phyloP scores from a whole-genome alignment of 2,113 vertebrate genomes.

The Tylochromis polylepis region DNA sequence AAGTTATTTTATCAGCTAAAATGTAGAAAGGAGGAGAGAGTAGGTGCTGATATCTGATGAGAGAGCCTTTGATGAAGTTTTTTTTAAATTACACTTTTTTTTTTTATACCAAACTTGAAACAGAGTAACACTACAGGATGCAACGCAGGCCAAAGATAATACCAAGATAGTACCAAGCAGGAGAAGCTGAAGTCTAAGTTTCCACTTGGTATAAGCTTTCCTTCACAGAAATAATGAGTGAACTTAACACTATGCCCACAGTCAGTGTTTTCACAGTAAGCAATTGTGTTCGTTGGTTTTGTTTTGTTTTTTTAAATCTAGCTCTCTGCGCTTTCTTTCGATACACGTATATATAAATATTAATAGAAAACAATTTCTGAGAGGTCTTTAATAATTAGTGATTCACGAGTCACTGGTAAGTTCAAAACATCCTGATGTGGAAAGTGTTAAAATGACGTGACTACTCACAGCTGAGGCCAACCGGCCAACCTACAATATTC shows the following conservation, averaged over 20 bases:
- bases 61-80: background rate
- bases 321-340: background rate
- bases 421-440: background rate
- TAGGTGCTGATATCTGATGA: background rate
- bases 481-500: background rate
- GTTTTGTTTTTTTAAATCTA: background rate
- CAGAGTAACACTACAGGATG: background rate
- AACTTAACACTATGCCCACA: background rate
- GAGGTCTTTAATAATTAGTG: background rate
- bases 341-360: too few species aligned
- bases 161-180: background rate
- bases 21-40: background rate
- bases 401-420: background rate
- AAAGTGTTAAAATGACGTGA: background rate
- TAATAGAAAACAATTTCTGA: too few species aligned
- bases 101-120: background rate
- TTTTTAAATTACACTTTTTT: background rate
- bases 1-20: background rate
- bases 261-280: background rate
- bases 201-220: slow-evolving; percentile 1
- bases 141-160: background rate
- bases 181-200: slow-evolving; percentile 13
- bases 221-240: background rate
- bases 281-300: background rate
- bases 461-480: background rate